These are phyloP conservation scores for Ischnus inquisitorius DNA, from an alignment of 2,888 invertebrate species.

Conservation along the genomic window DNA sequence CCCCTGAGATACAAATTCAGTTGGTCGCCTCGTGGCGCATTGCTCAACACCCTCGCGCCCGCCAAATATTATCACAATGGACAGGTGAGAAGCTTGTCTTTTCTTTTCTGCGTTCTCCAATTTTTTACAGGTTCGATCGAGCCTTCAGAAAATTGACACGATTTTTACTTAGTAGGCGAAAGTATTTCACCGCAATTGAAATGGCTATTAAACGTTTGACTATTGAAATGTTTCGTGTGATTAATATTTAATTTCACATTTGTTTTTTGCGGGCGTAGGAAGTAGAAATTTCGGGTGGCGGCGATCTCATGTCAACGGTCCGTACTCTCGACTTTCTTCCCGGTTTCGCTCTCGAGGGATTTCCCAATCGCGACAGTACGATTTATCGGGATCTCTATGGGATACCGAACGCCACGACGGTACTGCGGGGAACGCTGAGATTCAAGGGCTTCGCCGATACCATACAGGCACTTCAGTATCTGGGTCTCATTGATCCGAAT, in stretches of 20 bases:
- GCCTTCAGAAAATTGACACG: no score
- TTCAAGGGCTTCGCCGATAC: conserved; percentile 96
- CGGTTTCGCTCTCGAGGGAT: conserved; percentile 98
- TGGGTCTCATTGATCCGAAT: conserved; percentile 95
- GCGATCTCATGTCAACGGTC: conserved; percentile 94
- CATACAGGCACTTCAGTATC: conserved; percentile 93
- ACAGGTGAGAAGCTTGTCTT: conserved; percentile 87
- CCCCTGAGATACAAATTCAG: conserved; percentile 96
- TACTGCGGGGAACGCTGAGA: conserved; percentile 97
- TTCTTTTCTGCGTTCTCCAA: background rate
- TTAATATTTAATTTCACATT: conserved; percentile 56
- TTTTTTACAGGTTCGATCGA: background rate
- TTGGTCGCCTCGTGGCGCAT: conserved; percentile 98
- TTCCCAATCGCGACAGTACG: conserved; percentile 98
- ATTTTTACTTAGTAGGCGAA: no score
- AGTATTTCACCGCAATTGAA: no score
- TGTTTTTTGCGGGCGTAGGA: conserved; percentile 86
- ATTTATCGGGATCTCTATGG: conserved; percentile 95
- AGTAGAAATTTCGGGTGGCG: conserved; percentile 95
- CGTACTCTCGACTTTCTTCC: conserved; percentile 95
- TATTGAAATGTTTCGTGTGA: conserved; percentile 12
- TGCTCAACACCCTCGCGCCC: conserved; percentile 95
- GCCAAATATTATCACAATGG: conserved; percentile 95
- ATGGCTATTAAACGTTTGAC: no score
- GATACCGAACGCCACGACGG: conserved; percentile 94